A percentile compares a stretch with the other conserved stretches of the same genome.
These are phyloP conservation scores for Takifugu bimaculatus DNA, from an alignment of 2,113 vertebrate genomes.

Conservation along the genomic window DNA sequence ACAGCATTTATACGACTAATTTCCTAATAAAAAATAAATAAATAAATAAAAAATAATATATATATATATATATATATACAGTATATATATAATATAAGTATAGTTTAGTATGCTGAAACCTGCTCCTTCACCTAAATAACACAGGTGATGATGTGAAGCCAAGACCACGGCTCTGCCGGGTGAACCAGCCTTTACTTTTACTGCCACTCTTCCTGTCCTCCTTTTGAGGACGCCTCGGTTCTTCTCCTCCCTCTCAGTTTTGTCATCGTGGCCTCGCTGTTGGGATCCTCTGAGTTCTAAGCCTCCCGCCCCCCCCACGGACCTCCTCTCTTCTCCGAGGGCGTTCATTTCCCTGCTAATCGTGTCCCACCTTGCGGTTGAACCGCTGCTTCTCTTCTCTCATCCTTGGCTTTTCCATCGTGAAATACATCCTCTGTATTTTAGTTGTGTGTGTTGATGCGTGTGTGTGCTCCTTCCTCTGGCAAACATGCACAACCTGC, in stretches of 20 bases:
- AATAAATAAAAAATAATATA: too few relatives aligned
- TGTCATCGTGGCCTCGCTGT: neutral
- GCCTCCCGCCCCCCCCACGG: neutral
- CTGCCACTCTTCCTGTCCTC: neutral
- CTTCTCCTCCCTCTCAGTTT: neutral
- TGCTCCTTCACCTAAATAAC: too few relatives aligned
- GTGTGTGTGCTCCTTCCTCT: neutral
- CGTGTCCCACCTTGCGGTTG: slow-evolving; percentile 8
- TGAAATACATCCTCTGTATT: slow-evolving; percentile 10
- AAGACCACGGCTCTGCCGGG: neutral
- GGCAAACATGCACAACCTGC: slow-evolving; percentile 16
- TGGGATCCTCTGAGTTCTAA: neutral
- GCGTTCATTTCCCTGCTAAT: slow-evolving; percentile 7
- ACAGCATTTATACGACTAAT: too few relatives aligned
- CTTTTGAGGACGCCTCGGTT: neutral
- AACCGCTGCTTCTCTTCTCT: slow-evolving; percentile 7
- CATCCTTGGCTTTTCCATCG: slow-evolving; percentile 17
- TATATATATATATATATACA: too few relatives aligned
- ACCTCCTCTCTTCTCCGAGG: neutral
- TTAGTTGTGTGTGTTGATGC: slow-evolving; percentile 1
- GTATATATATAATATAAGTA: too few relatives aligned
- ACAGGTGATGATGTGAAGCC: too few relatives aligned
- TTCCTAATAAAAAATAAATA: too few relatives aligned
- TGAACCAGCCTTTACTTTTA: slow-evolving; percentile 1
- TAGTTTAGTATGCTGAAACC: too few relatives aligned